These are phyloP conservation scores for Clarias platycephalus DNA, from an alignment of 2,797 vertebrate species.

Conservation along the genomic window DNA sequence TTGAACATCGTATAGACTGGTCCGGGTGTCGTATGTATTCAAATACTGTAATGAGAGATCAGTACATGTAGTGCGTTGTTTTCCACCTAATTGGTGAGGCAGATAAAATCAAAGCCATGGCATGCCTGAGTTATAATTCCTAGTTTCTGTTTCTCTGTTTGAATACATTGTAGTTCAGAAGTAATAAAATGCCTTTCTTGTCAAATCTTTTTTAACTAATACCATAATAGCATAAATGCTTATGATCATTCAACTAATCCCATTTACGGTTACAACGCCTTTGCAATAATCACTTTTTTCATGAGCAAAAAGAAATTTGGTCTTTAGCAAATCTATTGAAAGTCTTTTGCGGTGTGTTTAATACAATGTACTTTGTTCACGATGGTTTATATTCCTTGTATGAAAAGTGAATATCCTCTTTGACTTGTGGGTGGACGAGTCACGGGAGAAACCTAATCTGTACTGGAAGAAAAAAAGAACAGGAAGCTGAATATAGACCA, in stretches of 20 bases:
- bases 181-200: background rate
- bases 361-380: background rate
- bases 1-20: too few relatives aligned
- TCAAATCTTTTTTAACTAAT: background rate
- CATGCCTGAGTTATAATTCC: background rate
- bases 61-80: background rate
- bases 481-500: slow-evolving; percentile 3
- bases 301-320: background rate
- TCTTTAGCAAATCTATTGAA: background rate
- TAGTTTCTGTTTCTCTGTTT: background rate
- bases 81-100: background rate
- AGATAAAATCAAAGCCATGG: background rate
- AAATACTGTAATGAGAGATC: background rate
- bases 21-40: background rate
- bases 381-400: background rate
- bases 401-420: background rate
- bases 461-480: background rate
- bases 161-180: background rate
- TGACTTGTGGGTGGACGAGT: background rate
- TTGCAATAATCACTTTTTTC: background rate
- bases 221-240: background rate
- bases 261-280: background rate
- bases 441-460: background rate
- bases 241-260: background rate
- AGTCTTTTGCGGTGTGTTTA: background rate